These are phyloP conservation scores for Lutraria rhynchaena DNA, from an alignment of 1,140 invertebrate genomes.

Conservation along the genomic window DNA sequence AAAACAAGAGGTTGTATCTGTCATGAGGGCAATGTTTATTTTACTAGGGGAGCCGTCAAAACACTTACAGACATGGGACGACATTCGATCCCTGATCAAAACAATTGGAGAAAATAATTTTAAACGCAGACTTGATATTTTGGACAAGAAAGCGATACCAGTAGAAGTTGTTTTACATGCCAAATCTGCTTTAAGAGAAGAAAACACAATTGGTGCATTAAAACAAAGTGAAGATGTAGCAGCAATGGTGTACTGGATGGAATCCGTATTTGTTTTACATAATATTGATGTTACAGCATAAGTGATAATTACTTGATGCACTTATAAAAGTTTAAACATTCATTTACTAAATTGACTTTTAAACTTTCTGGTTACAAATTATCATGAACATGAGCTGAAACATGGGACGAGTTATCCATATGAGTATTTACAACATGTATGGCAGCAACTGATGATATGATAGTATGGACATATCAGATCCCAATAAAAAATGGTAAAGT, in stretches of 20 bases:
- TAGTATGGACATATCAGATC: no score
- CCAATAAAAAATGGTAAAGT: no score
- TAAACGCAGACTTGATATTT: neutral
- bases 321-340: no score
- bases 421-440: no score
- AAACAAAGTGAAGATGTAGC: constrained; percentile 12
- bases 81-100: constrained; percentile 4
- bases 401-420: no score
- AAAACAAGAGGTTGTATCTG: neutral
- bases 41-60: neutral
- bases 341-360: no score
- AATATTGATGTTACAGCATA: no score
- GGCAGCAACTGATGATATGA: no score
- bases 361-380: no score
- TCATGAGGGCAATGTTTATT: constrained; percentile 17
- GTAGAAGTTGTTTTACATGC: neutral
- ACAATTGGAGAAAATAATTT: neutral
- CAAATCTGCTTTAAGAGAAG: neutral
- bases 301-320: no score
- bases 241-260: constrained; percentile 26
- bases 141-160: neutral
- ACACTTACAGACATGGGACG: constrained; percentile 5
- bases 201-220: neutral
- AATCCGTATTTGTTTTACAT: constrained; percentile 2
- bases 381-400: no score